Conservation (phyloP, 2,113 vertebrate species). For the Megaleporinus macrocephalus region DNA sequence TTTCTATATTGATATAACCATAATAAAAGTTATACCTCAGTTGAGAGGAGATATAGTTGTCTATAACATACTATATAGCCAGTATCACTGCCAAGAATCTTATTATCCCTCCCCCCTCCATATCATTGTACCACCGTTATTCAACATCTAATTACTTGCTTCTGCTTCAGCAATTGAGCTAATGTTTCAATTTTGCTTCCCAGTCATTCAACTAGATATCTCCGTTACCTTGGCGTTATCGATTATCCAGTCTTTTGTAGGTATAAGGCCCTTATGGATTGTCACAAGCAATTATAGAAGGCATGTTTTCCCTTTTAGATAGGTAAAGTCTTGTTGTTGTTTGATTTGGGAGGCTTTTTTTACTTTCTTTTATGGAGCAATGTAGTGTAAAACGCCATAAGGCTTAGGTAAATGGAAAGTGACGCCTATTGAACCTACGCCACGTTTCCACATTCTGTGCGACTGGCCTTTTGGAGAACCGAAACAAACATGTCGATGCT, state of each 20-base stretch:
- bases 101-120: neutral
- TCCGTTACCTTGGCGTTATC: slow-evolving; percentile 71
- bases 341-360: neutral
- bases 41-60: too few relatives aligned
- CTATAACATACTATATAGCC: neutral
- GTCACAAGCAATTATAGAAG: slow-evolving; percentile 67
- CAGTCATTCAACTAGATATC: slow-evolving; percentile 57
- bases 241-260: slow-evolving; percentile 62
- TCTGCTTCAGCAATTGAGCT: slow-evolving; percentile 33
- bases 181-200: slow-evolving; percentile 60
- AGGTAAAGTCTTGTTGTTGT: neutral
- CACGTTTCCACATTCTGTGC: neutral
- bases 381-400: neutral
- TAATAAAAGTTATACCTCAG: too few relatives aligned
- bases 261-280: slow-evolving; percentile 64
- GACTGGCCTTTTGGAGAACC: neutral
- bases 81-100: neutral
- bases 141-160: slow-evolving; percentile 30
- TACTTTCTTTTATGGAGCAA: neutral
- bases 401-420: neutral
- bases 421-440: neutral
- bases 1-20: too few relatives aligned
- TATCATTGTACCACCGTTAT: slow-evolving; percentile 1
- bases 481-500: neutral
- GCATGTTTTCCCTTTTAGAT: slow-evolving; percentile 8